Evolutionary conservation across 2,797 vertebrate genomes (phyloP), one percentile per base, ranked within the genome.

Genomic region (Catharus ustulatus): DNA sequence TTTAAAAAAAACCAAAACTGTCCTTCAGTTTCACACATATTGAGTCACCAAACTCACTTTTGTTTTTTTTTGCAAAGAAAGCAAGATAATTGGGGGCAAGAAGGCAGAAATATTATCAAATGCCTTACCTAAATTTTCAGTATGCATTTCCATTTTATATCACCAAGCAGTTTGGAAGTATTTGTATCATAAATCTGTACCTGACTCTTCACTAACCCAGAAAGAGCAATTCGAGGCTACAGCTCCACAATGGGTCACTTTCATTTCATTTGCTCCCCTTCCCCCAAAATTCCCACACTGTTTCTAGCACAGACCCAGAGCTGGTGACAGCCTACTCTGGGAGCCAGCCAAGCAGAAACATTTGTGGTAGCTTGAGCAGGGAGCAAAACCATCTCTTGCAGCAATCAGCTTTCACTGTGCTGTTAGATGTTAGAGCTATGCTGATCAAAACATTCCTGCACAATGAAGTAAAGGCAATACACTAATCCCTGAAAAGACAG

Each of bases 361-460:
- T 78, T 78, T 42, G 34, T 23, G 69, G 86, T 69, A 79, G 58
- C 71, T 45, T 69, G n/a, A 14, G 16, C 89, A 93, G 45, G 8
- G 54, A 94, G 76, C 72, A 90, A 88, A 90, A 72, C 51, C 82
- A 84, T 34, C 84, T 85, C 87, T 64, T 71, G 75, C 87, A 95
- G 68, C 93, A 61, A 54, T 68, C 85, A 42, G 78, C 78, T 77
- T 74, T 80, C 78, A n/a, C 6, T 26, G 49, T 67, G 48, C 74
- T 5, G 1, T 55, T 59, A 85, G 87, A 93, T 93, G 89, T 62
- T 75, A 71, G 46, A 88, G 69, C 76, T 59, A 29, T 13, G 66
- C 85, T 6, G 18, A 94, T 86, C 88, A 95, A 85, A 95, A 94
- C 94, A 89, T 92, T 90, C 94, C 89, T 55, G 78, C 66, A 81